These are phyloP conservation scores for Ganaspis brasiliensis DNA, from an alignment of 2,888 invertebrate genomes.

Conservation along the genomic window DNA sequence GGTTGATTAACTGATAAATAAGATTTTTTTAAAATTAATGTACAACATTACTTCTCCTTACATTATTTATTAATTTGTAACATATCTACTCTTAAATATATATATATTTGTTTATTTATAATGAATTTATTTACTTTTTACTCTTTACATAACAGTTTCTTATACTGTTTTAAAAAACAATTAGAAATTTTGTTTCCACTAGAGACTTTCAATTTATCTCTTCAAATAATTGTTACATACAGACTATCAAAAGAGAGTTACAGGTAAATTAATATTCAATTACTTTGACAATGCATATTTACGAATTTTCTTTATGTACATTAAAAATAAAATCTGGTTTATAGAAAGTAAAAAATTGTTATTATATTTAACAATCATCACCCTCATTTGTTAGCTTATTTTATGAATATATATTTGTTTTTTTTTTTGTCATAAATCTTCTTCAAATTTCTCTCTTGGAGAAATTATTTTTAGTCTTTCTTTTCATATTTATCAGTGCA, in stretches of 20 bases:
- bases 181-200: not conserved
- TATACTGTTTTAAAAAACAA: not conserved
- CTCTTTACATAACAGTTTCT: not conserved
- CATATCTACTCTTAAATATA: conserved; percentile 6
- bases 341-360: not conserved
- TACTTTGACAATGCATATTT: not conserved
- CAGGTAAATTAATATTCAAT: not conserved
- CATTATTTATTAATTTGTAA: conserved; percentile 21
- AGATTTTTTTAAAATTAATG: not conserved
- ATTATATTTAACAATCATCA: not conserved
- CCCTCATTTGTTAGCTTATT: not conserved
- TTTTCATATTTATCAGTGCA: not conserved
- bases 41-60: not conserved
- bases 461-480: not conserved
- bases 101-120: conserved; percentile 5
- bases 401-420: not conserved
- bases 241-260: not conserved
- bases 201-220: not conserved
- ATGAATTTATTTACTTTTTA: not conserved
- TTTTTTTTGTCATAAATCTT: not conserved
- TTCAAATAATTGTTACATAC: not conserved
- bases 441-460: not conserved
- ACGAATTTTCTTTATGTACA: conserved; percentile 3
- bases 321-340: not conserved
- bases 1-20: too few species aligned